These are phyloP conservation scores for Eristalis tenax DNA, from an alignment of 2,888 invertebrate species.

Conservation along the genomic window DNA sequence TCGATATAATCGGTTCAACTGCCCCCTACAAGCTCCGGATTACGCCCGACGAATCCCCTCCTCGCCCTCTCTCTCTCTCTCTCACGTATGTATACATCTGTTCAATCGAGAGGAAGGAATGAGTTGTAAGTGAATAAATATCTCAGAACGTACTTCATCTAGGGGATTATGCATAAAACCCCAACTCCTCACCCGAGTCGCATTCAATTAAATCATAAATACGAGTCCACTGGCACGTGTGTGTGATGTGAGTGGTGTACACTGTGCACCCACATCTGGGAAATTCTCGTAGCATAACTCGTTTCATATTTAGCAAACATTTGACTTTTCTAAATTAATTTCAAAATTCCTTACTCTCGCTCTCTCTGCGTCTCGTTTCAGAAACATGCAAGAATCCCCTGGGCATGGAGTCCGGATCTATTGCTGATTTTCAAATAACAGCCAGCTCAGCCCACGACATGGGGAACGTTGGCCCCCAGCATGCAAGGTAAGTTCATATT, in stretches of 20 bases:
- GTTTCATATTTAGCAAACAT: slow-evolving; percentile 24
- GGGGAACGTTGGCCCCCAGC: slow-evolving; percentile 90
- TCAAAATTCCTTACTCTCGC: slow-evolving; percentile 53
- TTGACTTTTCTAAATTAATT: slow-evolving; percentile 65
- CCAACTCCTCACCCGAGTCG: neutral
- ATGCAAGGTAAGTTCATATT: slow-evolving; percentile 86
- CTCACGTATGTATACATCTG: neutral
- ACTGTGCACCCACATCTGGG: neutral
- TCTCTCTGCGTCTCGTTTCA: slow-evolving; percentile 77
- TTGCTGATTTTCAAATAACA: slow-evolving; percentile 89
- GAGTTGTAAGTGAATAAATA: neutral
- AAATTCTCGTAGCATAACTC: neutral
- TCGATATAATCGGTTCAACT: neutral
- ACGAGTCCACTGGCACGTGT: neutral
- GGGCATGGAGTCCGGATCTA: slow-evolving; percentile 91
- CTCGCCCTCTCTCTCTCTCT: neutral
- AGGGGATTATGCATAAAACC: neutral
- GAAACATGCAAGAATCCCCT: slow-evolving; percentile 87
- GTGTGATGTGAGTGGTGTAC: neutral
- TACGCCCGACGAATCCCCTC: neutral
- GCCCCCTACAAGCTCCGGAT: neutral
- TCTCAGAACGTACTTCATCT: neutral
- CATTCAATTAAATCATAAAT: neutral
- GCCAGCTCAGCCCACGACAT: slow-evolving; percentile 92
- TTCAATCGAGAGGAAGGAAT: neutral